Base-by-base conservation (phyloP, 2,888 invertebrate genomes). In the Troides oblongomaculatus region DNA sequence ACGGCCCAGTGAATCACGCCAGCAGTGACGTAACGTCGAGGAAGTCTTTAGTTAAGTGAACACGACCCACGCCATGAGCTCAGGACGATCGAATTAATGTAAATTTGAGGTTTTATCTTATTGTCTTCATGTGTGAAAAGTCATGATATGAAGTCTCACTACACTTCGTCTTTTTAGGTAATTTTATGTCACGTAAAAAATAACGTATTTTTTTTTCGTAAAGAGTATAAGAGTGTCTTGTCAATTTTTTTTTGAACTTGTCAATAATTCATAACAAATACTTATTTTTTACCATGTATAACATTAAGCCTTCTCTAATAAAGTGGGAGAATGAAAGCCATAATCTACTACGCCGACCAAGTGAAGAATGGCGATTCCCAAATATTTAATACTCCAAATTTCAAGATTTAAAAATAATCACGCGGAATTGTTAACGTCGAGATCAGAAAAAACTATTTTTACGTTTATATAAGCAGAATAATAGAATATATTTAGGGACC, bases 21-120 rank as follows among this genome's bases (percentile, higher is more conserved):
- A 81, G 72, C 63, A 75, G 82, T 92, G 92, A 90, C 87, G 92
- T 85, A 88, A 90, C 64, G 71, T 82, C 74, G 80, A 90, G 92
- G 92, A 92, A 92, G 88, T 86, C 77, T 81, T 85, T 87, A 89
- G 86, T 90, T 90, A 84, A 74, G 79, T 79, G 82, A 79, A 81
- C 78, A 72, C 86, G 76, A 76, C 90, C 91, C 85, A 90, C 91
- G 88, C 88, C 78, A 74, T 79, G 76, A 73, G 68, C 79, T 81
- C 78, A 77, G 80, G 79, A 83, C 84, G 84, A 76, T 79, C 81
- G 76, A 76, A 77, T 79, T 80, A 77, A 83, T 79, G 81, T 79
- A 79, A 60, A 79, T 81, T 76, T 79, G 78, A 83, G 84, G 82
- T 83, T 83, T 82, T 18, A 21, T n/a, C 21, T 21, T 21, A n/a